Conservation (phyloP, 2,888 invertebrate species). For the Drosophila putrida region DNA sequence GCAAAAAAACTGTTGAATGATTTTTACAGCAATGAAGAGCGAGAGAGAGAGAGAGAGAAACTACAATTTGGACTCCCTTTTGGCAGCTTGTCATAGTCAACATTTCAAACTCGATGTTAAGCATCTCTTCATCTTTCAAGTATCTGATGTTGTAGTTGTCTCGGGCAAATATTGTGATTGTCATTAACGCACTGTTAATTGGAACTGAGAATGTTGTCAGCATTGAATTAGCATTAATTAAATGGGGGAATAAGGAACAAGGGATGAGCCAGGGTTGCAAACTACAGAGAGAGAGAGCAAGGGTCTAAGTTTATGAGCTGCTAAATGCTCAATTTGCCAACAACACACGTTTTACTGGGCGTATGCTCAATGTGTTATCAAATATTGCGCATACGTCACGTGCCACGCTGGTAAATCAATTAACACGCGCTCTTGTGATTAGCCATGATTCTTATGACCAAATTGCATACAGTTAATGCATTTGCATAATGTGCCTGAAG, state of each 20-base stretch:
- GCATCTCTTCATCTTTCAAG: conserved; percentile 40
- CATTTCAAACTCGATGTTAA: conserved; percentile 41
- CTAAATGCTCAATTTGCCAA: conserved; percentile 46
- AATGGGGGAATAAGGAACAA: conserved; percentile 35
- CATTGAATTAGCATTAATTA: conserved; percentile 32
- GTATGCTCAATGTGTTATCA: conserved; percentile 55
- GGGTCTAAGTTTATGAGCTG: conserved; percentile 43
- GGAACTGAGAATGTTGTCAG: conserved; percentile 41
- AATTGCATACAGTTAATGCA: conserved; percentile 26
- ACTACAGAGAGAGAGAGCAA: not conserved
- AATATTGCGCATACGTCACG: conserved; percentile 72
- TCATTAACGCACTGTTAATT: conserved; percentile 62
- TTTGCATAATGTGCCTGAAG: not conserved
- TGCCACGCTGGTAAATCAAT: conserved; percentile 58
- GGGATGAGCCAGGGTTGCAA: conserved; percentile 21
- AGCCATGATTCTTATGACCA: conserved; percentile 9
- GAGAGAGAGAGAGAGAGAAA: not conserved
- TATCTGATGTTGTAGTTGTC: conserved; percentile 16
- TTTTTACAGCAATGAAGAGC: conserved; percentile 54
- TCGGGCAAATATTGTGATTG: conserved; percentile 49
- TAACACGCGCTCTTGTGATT: conserved; percentile 39
- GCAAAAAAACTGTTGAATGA: conserved; percentile 46
- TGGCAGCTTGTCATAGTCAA: conserved; percentile 46
- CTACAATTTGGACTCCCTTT: conserved; percentile 45
- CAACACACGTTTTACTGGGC: conserved; percentile 34